These are phyloP conservation scores for Epizoanthus stellaris DNA, from an alignment of 92 coral and sea anemone genomes.

Conservation along the genomic window DNA sequence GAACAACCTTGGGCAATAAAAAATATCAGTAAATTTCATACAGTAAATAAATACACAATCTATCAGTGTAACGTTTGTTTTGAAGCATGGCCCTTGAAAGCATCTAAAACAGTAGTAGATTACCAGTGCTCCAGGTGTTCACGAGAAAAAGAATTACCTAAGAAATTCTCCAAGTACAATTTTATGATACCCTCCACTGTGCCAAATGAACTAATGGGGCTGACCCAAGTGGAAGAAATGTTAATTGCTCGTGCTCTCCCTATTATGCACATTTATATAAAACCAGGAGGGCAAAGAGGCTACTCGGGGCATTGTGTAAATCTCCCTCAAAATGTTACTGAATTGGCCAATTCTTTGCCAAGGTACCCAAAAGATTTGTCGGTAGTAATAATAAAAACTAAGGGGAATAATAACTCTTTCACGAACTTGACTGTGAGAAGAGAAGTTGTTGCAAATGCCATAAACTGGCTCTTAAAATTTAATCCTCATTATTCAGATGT, in stretches of 20 bases:
- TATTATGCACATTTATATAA: conserved; percentile 31
- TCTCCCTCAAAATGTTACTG: conserved; percentile 16
- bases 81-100: conserved; percentile 49
- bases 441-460: conserved; percentile 38
- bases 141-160: conserved; percentile 33
- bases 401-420: conserved; percentile 47
- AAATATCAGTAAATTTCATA: conserved; percentile 42
- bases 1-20: conserved; percentile 53
- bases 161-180: conserved; percentile 50
- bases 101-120: background rate
- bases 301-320: conserved; percentile 38
- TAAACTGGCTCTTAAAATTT: conserved; percentile 43
- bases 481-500: conserved; percentile 53
- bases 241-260: conserved; percentile 58
- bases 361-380: conserved; percentile 59
- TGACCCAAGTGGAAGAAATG: conserved; percentile 57
- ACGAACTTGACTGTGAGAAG: conserved; percentile 39
- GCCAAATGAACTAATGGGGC: conserved; percentile 27
- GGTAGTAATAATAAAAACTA: conserved; percentile 36
- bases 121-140: conserved; percentile 46
- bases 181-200: conserved; percentile 51
- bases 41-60: conserved; percentile 26
- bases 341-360: conserved; percentile 48
- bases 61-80: conserved; percentile 45
- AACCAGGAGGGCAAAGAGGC: conserved; percentile 36